Evolutionary conservation across 2,113 vertebrate genomes (phyloP).

Genomic region (Eurypyga helias): DNA sequence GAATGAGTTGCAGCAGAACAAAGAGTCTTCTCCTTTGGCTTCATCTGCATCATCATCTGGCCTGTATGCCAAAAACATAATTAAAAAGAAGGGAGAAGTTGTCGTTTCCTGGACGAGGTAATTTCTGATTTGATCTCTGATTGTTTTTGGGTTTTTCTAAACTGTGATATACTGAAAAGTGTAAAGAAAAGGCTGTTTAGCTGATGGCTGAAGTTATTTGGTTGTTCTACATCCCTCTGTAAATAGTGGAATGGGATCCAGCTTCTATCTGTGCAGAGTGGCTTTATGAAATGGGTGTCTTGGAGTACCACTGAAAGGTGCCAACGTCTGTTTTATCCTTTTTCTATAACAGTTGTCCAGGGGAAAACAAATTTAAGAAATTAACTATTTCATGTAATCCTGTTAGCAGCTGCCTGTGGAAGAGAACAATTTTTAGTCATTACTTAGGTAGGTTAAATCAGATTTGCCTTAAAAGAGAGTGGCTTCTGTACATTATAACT

Average conservation of each 20-base stretch:
- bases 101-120: slow-evolving; percentile 95
- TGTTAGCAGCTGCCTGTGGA: neutral
- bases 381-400: neutral
- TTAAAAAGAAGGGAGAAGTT: slow-evolving; percentile 94
- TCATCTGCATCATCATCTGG: slow-evolving; percentile 75
- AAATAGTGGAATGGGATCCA: neutral
- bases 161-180: neutral
- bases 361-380: neutral
- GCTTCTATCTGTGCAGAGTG: neutral
- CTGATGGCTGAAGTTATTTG: neutral
- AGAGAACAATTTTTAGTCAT: neutral
- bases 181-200: neutral
- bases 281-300: neutral
- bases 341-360: neutral
- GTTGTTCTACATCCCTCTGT: neutral
- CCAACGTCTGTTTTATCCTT: neutral
- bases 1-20: slow-evolving; percentile 28
- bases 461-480: neutral
- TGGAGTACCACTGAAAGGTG: neutral
- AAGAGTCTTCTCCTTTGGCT: slow-evolving; percentile 29
- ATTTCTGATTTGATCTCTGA: neutral
- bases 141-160: neutral
- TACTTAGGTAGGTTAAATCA: neutral
- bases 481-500: neutral
- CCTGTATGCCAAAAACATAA: slow-evolving; percentile 91